Percentiles rank a stretch among this genome's conserved stretches.
phyloP scores from a whole-genome alignment of 2,797 vertebrate genomes.

The Caiman crocodilus region DNA sequence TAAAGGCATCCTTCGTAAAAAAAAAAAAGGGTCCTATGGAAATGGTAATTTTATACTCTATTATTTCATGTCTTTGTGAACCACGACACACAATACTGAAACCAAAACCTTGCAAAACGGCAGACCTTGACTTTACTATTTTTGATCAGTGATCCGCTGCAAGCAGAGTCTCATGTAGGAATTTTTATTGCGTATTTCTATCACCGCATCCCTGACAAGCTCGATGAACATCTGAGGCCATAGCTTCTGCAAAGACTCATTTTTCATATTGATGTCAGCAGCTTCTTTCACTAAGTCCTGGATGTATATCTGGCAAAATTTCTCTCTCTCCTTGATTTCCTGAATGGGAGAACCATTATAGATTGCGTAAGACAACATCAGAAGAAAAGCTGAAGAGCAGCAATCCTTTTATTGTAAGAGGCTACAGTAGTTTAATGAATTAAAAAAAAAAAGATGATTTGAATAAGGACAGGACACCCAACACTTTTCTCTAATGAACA shows the following conservation, averaged over 20 bases:
- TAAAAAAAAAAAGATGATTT: neutral
- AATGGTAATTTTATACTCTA: constrained; percentile 1
- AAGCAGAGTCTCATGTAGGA: constrained; percentile 91
- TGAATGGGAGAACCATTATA: constrained; percentile 56
- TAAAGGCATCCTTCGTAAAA: neutral
- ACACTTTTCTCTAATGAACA: neutral
- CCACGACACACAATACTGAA: neutral
- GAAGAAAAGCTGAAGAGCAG: neutral
- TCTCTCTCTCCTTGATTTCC: constrained; percentile 83
- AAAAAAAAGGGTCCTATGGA: neutral
- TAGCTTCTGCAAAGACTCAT: constrained; percentile 92
- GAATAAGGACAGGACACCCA: neutral
- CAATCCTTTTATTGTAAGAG: neutral
- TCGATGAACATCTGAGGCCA: constrained; percentile 97
- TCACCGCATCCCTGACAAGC: constrained; percentile 93
- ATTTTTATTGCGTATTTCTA: constrained; percentile 90
- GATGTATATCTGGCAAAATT: constrained; percentile 88
- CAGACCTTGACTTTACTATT: constrained; percentile 46
- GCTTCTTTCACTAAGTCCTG: constrained; percentile 89
- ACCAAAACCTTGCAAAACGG: neutral
- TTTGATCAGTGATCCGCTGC: constrained; percentile 82
- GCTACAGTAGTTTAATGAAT: neutral
- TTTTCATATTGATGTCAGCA: constrained; percentile 91
- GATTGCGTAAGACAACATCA: neutral
- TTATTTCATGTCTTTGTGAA: constrained; percentile 31